Conservation (phyloP, 2,113 vertebrate genomes). For the Marmota flaviventris region DNA sequence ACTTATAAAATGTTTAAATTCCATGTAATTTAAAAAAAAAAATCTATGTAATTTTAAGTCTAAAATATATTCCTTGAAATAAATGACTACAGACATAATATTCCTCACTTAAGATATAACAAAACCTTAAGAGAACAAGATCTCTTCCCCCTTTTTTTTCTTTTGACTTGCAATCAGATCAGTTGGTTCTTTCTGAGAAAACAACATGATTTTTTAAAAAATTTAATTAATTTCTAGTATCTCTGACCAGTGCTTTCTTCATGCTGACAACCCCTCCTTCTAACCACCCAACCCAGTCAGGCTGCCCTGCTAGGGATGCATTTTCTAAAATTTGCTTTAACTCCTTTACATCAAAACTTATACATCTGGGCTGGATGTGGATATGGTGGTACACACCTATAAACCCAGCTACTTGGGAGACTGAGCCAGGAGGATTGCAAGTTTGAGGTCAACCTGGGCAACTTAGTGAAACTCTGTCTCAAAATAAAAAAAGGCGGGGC, state of each 20-base stretch:
- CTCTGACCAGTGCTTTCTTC: background rate
- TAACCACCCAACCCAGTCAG: no score
- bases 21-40: background rate
- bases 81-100: background rate
- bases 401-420: no score
- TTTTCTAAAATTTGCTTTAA: constrained; percentile 1
- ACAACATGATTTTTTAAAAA: background rate
- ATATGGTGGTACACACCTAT: no score
- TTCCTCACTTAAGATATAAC: background rate
- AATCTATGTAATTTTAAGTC: background rate
- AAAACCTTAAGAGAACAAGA: background rate
- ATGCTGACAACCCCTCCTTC: background rate
- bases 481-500: no score
- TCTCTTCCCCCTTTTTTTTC: background rate
- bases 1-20: background rate
- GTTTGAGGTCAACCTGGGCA: no score
- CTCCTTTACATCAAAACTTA: background rate
- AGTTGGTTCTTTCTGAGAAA: constrained; percentile 1
- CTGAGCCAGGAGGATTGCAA: no score
- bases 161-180: background rate
- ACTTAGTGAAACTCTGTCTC: no score
- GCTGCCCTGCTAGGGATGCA: background rate
- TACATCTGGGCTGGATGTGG: background rate
- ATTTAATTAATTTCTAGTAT: background rate
- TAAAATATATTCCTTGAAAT: constrained; percentile 34